Conservation (phyloP, 1,140 invertebrate genomes). For the Limonius californicus region DNA sequence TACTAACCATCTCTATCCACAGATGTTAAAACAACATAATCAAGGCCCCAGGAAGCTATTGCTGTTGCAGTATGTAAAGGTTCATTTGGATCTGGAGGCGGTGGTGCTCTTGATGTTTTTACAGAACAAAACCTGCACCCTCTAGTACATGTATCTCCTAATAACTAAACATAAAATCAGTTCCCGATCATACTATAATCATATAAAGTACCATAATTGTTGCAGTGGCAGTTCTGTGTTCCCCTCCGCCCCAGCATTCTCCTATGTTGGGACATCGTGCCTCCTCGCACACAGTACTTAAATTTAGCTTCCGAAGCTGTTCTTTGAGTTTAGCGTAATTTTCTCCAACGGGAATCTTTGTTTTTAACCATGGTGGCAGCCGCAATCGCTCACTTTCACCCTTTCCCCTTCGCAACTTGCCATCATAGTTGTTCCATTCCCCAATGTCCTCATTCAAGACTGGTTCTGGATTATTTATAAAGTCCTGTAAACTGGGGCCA, state of each 20-base stretch:
- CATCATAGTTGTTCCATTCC: slow-evolving; percentile 66
- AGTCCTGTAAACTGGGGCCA: slow-evolving; percentile 63
- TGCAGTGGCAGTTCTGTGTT: slow-evolving; percentile 80
- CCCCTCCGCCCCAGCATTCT: slow-evolving; percentile 97
- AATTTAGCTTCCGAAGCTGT: slow-evolving; percentile 80
- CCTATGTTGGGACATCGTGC: slow-evolving; percentile 99
- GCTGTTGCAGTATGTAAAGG: slow-evolving; percentile 91
- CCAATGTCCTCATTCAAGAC: slow-evolving; percentile 54
- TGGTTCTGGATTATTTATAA: slow-evolving; percentile 50
- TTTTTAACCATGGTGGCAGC: slow-evolving; percentile 96
- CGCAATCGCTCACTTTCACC: slow-evolving; percentile 77
- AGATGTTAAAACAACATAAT: slow-evolving; percentile 97
- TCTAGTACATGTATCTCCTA: slow-evolving; percentile 89
- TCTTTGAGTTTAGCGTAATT: slow-evolving; percentile 84
- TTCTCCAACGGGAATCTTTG: slow-evolving; percentile 85
- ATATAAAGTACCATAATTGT: slow-evolving; percentile 74
- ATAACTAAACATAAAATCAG: slow-evolving; percentile 58
- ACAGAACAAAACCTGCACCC: slow-evolving; percentile 98
- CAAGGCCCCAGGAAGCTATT: slow-evolving; percentile 90
- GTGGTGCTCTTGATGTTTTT: slow-evolving; percentile 91
- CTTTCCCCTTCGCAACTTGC: slow-evolving; percentile 80
- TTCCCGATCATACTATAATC: too few relatives aligned
- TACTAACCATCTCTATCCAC: slow-evolving; percentile 89
- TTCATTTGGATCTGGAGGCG: slow-evolving; percentile 86
- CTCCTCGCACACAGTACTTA: slow-evolving; percentile 98